Conservation (phyloP, 92 coral and sea anemone species). For the Palythoa heliodiscus region DNA sequence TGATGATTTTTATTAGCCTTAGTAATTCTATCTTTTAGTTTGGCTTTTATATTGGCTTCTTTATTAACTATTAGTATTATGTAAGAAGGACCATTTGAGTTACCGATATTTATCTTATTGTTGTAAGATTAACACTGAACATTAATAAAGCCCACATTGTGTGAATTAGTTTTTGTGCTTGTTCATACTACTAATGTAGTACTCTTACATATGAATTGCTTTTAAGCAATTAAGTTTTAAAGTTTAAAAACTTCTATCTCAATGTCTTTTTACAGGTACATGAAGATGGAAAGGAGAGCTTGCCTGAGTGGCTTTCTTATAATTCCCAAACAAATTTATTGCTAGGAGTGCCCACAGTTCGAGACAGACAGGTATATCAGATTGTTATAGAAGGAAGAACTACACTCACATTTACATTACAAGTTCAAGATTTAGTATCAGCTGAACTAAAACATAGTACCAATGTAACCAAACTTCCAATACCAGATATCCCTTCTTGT, state of each 20-base stretch:
- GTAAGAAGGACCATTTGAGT: no score
- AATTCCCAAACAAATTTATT: slow-evolving; percentile 63
- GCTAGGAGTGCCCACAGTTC: slow-evolving; percentile 86
- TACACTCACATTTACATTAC: slow-evolving; percentile 58
- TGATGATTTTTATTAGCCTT: no score
- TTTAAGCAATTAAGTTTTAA: no score
- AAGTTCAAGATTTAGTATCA: slow-evolving; percentile 78
- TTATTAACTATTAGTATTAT: no score
- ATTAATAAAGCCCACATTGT: no score
- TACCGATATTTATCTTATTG: no score
- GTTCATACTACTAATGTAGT: no score
- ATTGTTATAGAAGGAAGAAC: slow-evolving; percentile 59
- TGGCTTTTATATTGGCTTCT: no score
- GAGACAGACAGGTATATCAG: slow-evolving; percentile 81
- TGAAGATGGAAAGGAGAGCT: slow-evolving; percentile 71
- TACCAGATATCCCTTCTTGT: slow-evolving; percentile 66
- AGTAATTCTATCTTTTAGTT: no score
- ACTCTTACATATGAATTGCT: neutral
- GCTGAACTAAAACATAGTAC: slow-evolving; percentile 45
- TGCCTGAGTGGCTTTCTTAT: slow-evolving; percentile 93
- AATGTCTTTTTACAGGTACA: slow-evolving; percentile 53
- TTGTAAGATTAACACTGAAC: no score
- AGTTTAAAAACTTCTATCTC: neutral
- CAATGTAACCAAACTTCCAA: slow-evolving; percentile 71
- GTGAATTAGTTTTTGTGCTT: no score